phyloP scores from a whole-genome alignment of 2,113 vertebrate species.

The Centropus unirufus region DNA sequence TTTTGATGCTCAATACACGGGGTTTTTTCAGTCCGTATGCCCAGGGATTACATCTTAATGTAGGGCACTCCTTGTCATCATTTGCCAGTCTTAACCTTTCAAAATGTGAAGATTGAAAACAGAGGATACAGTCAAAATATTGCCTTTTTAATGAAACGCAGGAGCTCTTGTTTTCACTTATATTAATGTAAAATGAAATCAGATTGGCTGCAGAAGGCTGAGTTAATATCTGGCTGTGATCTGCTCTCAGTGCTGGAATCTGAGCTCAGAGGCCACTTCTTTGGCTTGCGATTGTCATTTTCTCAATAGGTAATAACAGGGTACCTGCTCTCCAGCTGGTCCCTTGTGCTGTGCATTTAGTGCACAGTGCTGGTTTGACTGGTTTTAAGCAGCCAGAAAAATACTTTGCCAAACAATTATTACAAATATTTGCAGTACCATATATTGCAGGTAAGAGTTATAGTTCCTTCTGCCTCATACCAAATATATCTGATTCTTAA shows the following conservation, averaged over 20 bases:
- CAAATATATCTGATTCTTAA: neutral
- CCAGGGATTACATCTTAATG: conserved; percentile 9
- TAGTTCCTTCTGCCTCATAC: neutral
- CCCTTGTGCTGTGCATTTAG: conserved; percentile 59
- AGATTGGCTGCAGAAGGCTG: conserved; percentile 30
- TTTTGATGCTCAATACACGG: neutral
- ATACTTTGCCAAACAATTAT: neutral
- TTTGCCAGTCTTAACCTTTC: conserved; percentile 7
- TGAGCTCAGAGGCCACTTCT: conserved; percentile 7
- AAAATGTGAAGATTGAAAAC: neutral
- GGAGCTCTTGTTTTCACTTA: neutral
- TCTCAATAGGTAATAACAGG: conserved; percentile 30
- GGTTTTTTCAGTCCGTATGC: neutral
- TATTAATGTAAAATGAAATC: neutral
- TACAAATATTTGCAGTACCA: neutral
- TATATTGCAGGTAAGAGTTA: conserved; percentile 20
- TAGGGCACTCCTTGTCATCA: neutral
- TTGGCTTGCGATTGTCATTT: conserved; percentile 30
- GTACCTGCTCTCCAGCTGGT: conserved; percentile 26
- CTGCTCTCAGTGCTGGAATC: neutral
- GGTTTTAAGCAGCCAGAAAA: conserved; percentile 48
- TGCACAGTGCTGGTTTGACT: conserved; percentile 58
- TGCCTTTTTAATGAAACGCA: neutral
- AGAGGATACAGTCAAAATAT: neutral
- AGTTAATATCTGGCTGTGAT: neutral